A percentile compares a stretch with the other conserved stretches of the same genome.
Evolutionary conservation across 2,797 vertebrate species (phyloP).

Genomic region (Hydrolagus colliei): DNA sequence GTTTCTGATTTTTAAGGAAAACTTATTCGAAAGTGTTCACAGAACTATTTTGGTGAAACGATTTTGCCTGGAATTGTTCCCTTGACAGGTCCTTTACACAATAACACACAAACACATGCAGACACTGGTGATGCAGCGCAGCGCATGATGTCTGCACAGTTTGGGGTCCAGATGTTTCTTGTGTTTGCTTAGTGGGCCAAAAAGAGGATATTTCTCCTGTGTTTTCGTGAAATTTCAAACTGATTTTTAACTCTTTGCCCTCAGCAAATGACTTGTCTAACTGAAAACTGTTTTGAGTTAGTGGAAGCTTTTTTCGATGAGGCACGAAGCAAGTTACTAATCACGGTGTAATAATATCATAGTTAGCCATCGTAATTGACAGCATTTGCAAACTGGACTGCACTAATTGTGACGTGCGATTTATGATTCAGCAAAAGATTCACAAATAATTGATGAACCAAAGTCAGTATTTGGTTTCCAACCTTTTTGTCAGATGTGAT

Average conservation of each 20-base stretch:
- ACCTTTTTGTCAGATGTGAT: too few relatives aligned
- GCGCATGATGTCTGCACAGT: conserved; percentile 1
- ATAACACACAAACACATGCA: neutral
- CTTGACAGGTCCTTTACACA: neutral
- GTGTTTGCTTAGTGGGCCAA: conserved; percentile 17
- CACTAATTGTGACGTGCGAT: too few relatives aligned
- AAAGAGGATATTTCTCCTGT: conserved; percentile 24
- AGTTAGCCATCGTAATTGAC: too few relatives aligned
- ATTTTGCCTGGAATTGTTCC: neutral
- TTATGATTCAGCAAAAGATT: too few relatives aligned
- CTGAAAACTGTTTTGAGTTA: too few relatives aligned
- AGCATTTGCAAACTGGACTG: too few relatives aligned
- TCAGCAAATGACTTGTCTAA: too few relatives aligned
- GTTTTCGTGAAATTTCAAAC: neutral
- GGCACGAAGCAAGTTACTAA: too few relatives aligned
- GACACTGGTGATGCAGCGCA: neutral
- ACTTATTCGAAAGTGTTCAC: conserved; percentile 12
- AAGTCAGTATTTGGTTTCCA: too few relatives aligned
- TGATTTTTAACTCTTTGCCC: conserved; percentile 11
- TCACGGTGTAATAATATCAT: too few relatives aligned
- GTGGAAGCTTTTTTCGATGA: too few relatives aligned
- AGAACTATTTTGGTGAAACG: neutral
- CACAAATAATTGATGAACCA: too few relatives aligned
- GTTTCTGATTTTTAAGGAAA: neutral
- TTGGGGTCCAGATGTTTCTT: conserved; percentile 17